These are phyloP conservation scores for Sarcophaga subvicina DNA, from an alignment of 2,888 invertebrate species.

Conservation along the genomic window DNA sequence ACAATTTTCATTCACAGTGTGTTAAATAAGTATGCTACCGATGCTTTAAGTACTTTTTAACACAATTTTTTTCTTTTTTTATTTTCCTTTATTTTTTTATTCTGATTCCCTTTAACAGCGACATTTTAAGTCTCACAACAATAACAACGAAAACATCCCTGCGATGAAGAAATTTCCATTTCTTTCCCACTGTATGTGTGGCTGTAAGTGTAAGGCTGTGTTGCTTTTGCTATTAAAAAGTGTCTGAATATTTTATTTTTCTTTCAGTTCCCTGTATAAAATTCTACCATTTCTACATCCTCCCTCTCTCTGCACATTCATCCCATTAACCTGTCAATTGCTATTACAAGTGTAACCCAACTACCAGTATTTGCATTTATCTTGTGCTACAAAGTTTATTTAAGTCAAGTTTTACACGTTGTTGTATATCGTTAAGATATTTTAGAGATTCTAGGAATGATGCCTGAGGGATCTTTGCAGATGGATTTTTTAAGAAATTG, in stretches of 20 bases:
- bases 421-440: background rate
- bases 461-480: background rate
- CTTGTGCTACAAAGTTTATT: background rate
- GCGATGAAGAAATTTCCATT: background rate
- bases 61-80: background rate
- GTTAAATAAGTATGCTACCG: slow-evolving; percentile 38
- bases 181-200: background rate
- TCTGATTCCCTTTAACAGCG: background rate
- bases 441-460: background rate
- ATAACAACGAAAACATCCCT: background rate
- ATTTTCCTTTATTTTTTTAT: background rate
- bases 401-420: background rate
- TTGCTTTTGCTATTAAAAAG: background rate
- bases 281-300: background rate
- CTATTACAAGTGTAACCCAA: background rate
- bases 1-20: slow-evolving; percentile 20
- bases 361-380: slow-evolving; percentile 2
- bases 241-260: background rate
- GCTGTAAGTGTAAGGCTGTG: no score
- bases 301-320: background rate
- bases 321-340: slow-evolving; percentile 14
- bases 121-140: background rate
- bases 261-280: background rate
- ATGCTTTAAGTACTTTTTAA: slow-evolving; percentile 37
- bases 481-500: background rate